phyloP scores from a whole-genome alignment of 2,113 vertebrate genomes.

The Regulus satrapa region DNA sequence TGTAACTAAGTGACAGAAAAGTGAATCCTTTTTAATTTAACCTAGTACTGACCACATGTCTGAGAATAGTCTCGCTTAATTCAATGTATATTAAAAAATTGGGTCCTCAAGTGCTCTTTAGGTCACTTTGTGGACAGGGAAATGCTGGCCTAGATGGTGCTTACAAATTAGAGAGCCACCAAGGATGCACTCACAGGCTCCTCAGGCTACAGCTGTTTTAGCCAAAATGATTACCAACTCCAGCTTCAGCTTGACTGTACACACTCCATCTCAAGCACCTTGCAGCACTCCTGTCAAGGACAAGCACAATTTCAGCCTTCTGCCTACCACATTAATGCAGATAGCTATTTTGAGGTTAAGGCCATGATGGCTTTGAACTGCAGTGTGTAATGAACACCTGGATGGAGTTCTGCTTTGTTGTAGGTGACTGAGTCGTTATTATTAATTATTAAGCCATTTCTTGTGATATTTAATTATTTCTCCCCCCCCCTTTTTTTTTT shows the following conservation, averaged over 20 bases:
- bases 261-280: not conserved
- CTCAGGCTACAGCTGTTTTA: not conserved
- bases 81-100: not conserved
- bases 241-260: not conserved
- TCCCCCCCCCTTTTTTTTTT: conserved; percentile 42
- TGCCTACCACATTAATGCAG: not conserved
- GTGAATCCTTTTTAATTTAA: not conserved
- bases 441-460: conserved; percentile 51
- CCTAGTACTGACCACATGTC: not conserved
- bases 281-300: conserved; percentile 23
- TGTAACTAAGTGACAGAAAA: conserved; percentile 13
- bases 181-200: not conserved
- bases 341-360: conserved; percentile 9
- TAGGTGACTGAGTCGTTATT: not conserved
- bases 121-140: not conserved
- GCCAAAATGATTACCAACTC: not conserved
- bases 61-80: not conserved
- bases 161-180: not conserved
- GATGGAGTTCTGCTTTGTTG: conserved; percentile 3
- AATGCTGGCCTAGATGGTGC: not conserved
- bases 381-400: not conserved
- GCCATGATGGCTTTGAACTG: not conserved
- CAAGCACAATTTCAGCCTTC: not conserved
- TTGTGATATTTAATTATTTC: conserved; percentile 51
- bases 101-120: not conserved